These are phyloP conservation scores for Eudorcas thomsonii DNA, from an alignment of 2,113 vertebrate genomes.

Conservation along the genomic window DNA sequence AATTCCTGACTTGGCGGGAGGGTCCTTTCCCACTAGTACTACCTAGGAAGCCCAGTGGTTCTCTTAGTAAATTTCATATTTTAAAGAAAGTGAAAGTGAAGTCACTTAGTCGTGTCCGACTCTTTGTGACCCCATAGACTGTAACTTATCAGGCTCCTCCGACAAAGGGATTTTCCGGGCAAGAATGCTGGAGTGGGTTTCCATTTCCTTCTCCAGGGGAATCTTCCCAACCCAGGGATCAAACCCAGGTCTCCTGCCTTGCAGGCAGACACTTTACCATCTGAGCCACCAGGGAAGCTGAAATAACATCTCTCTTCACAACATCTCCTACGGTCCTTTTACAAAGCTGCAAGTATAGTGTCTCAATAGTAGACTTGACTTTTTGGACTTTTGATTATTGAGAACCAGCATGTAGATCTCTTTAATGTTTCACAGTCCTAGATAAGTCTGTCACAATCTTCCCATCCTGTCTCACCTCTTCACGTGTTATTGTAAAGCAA, in stretches of 20 bases:
- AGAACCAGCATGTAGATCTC: neutral
- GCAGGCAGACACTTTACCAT: neutral
- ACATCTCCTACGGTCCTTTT: neutral
- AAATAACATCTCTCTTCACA: neutral
- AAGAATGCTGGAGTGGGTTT: neutral
- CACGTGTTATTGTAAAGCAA: neutral
- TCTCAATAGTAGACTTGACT: neutral
- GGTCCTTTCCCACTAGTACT: neutral
- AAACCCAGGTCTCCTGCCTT: neutral
- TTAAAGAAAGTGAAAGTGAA: neutral
- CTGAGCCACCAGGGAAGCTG: neutral
- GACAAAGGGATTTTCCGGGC: neutral
- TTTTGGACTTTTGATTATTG: neutral
- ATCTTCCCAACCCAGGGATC: neutral
- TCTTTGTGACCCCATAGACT: neutral
- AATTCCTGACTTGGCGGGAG: neutral
- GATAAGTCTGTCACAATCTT: neutral
- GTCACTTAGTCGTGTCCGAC: neutral
- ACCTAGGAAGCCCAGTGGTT: neutral
- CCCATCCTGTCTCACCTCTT: neutral
- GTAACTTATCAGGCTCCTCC: neutral
- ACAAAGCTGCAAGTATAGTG: neutral
- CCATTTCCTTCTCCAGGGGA: neutral
- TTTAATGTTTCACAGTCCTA: neutral
- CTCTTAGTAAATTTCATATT: neutral